A percentile compares a stretch with the other conserved stretches of the same genome.
phyloP scores from a whole-genome alignment of 2,113 vertebrate genomes.

The Peromyscus polionotus region DNA sequence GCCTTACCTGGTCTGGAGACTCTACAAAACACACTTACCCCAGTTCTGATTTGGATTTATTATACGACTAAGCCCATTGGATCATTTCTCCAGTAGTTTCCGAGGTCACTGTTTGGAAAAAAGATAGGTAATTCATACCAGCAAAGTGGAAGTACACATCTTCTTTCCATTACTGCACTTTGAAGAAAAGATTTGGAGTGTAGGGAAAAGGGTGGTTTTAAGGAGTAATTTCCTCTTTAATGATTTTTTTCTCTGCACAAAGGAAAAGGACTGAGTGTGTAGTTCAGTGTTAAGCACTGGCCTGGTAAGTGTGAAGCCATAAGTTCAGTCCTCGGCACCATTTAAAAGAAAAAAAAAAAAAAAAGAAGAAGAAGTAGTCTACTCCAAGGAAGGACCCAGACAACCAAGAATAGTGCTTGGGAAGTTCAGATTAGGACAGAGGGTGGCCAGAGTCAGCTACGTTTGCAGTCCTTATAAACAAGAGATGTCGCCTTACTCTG shows the following conservation, averaged over 20 bases:
- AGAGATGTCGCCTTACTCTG: background rate
- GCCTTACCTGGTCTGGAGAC: background rate
- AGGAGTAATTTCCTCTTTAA: conserved; percentile 1
- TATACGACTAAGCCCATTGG: background rate
- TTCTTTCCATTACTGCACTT: background rate
- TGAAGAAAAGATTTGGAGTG: background rate
- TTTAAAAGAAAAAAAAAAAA: too few species aligned
- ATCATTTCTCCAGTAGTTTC: background rate
- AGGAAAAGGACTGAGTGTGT: background rate
- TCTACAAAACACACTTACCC: background rate
- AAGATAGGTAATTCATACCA: background rate
- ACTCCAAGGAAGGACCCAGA: background rate
- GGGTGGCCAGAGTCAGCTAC: background rate
- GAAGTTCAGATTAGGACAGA: background rate
- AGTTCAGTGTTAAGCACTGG: background rate
- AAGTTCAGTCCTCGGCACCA: background rate
- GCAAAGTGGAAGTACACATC: background rate
- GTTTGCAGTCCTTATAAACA: background rate
- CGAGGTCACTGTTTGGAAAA: background rate
- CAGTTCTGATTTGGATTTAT: background rate
- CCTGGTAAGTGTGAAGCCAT: background rate
- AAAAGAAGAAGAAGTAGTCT: background rate
- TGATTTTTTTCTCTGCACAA: background rate
- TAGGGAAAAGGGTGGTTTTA: background rate
- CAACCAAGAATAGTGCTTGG: background rate